Conservation (phyloP, 2,113 vertebrate genomes). For the Pionites leucogaster region DNA sequence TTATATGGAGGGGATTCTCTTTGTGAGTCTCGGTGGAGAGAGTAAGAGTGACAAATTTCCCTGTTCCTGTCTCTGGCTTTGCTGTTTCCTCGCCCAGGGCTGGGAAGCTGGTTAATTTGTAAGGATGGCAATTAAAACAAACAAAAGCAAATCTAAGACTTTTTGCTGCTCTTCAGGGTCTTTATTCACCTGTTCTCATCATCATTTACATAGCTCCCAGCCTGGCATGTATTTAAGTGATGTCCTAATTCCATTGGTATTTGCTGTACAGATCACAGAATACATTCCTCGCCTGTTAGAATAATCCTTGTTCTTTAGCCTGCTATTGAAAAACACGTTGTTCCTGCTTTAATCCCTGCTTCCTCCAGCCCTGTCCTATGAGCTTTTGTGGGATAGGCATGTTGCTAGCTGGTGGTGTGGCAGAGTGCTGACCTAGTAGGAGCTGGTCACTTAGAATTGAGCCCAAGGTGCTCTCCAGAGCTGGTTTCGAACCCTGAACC, state of each 20-base stretch:
- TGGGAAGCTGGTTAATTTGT: slow-evolving; percentile 28
- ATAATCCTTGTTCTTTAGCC: slow-evolving; percentile 26
- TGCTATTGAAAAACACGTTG: not conserved
- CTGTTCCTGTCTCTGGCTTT: not conserved
- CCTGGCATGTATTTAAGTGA: not conserved
- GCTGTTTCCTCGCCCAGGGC: not conserved
- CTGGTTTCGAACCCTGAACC: not conserved
- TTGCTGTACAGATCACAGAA: not conserved
- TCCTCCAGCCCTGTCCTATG: not conserved
- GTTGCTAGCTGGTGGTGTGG: not conserved
- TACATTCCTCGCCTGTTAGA: not conserved
- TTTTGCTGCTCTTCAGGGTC: not conserved
- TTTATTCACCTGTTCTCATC: not conserved
- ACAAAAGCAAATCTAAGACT: not conserved
- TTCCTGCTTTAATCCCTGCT: not conserved
- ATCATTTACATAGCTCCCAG: not conserved
- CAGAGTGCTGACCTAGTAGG: not conserved
- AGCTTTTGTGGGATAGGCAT: not conserved
- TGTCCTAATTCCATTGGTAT: not conserved
- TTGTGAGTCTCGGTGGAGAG: slow-evolving; percentile 3
- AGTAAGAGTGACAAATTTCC: not conserved
- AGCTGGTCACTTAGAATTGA: not conserved
- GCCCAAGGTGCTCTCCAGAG: not conserved
- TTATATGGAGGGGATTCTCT: not conserved
- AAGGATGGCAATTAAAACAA: slow-evolving; percentile 5